Conservation (phyloP, 2,113 vertebrate genomes). For the Daphoenositta chrysoptera region DNA sequence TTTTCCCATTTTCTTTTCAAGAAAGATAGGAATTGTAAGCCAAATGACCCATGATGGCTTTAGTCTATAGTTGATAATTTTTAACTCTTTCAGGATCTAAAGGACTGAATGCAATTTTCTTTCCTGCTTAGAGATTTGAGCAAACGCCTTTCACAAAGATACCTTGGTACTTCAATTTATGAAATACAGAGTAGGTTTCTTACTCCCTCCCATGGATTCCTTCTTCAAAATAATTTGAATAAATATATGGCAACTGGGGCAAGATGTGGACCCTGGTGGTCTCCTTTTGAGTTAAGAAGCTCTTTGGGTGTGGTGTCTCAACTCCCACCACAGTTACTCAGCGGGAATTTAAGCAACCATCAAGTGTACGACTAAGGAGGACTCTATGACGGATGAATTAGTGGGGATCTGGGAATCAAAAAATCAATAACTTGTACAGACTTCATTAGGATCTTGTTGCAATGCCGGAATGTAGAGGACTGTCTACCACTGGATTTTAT, state of each 20-base stretch:
- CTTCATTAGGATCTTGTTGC: background rate
- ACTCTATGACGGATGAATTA: background rate
- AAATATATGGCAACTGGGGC: background rate
- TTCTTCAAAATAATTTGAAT: background rate
- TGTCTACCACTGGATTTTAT: background rate
- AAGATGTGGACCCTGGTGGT: background rate
- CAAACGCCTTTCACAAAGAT: background rate
- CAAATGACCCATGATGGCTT: background rate
- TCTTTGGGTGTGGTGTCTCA: background rate
- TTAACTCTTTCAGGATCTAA: background rate
- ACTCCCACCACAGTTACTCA: background rate
- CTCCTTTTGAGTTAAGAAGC: background rate
- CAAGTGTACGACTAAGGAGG: fast-evolving
- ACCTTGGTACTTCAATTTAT: background rate
- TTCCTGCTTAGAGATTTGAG: background rate
- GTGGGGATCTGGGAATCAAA: background rate
- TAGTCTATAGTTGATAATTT: background rate
- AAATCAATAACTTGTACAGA: background rate
- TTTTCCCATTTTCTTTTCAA: background rate
- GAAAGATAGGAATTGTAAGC: background rate
- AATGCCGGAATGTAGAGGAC: background rate
- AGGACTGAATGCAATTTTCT: background rate
- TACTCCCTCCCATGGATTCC: background rate
- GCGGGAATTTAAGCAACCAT: background rate
- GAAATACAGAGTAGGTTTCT: background rate